Evolutionary conservation across 2,113 vertebrate genomes (phyloP), one percentile per base, ranked within the genome.

Genomic region (Loxodonta africana): DNA sequence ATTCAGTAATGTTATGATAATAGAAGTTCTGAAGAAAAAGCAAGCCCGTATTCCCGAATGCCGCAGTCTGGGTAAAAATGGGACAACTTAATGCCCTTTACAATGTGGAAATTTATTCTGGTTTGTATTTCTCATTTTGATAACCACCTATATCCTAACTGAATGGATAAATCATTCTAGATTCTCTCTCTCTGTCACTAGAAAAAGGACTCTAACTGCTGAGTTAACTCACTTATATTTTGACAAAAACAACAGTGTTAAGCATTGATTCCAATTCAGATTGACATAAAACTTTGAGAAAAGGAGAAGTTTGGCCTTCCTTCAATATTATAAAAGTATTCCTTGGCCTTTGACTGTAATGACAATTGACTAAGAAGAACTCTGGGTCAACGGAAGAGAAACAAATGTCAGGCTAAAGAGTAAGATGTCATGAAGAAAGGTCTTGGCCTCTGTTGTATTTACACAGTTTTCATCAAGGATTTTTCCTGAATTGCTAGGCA

Each of bases 401-500:
- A 60, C 78, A 91, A 90, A 77, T 33, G 14, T 46, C 74, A 73
- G 11, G 26, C 8, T 53, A 90, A 90, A 91, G 17, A 65, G 8
- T 63, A 85, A 26, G 1, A 15, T 30, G 62, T 21, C 41, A 25
- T 33, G 95, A 83, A 30, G 30, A 84, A 65, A 92, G 30, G 28
- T 74, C 65, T 81, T 26, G 51, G 33, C 18, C 60, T 91, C 77
- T 83, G 33, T 23, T 76, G 44, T 37, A 17, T 57, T 93, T 93
- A 63, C 23, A 90, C 67, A 94, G 73, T 37, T n/a, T 77, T 92
- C 73, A 63, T 1, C 63, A 60, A 87, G 28, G 37, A 90, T 48
- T 88, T 95, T 96, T 84, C 25, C 28, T 83, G 94, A 95, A 82
- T 95, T 46, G 41, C 25, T 88, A 83, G 67, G 33, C 81, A 85